These are phyloP conservation scores for Propithecus perrieri DNA, from an alignment of 2,797 vertebrate genomes.

Conservation along the genomic window DNA sequence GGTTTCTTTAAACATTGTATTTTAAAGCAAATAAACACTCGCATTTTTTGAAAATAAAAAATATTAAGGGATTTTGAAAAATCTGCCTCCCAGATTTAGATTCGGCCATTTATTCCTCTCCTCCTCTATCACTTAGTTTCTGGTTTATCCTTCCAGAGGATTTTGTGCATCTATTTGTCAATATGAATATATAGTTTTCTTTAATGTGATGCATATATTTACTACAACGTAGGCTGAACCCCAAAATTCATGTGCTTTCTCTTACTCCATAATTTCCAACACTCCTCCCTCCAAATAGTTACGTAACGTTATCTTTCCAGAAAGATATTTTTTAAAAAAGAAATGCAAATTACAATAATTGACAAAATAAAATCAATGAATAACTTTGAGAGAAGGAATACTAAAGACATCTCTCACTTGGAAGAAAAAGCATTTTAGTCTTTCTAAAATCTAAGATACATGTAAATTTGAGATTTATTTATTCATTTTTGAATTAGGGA, in stretches of 20 bases:
- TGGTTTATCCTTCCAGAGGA: background rate
- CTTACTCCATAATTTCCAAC: background rate
- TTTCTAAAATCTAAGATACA: too few species aligned
- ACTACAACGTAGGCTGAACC: background rate
- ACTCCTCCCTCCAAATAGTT: background rate
- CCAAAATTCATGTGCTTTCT: background rate
- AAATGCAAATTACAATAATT: too few species aligned
- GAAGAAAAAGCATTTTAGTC: too few species aligned
- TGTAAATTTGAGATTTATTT: too few species aligned
- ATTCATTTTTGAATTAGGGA: too few species aligned
- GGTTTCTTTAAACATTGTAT: background rate
- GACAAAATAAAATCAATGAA: too few species aligned
- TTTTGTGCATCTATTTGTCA: background rate
- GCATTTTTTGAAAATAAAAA: background rate
- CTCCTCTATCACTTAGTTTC: background rate
- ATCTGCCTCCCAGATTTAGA: background rate
- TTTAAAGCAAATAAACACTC: background rate
- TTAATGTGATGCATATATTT: background rate
- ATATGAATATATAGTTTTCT: background rate
- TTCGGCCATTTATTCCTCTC: background rate
- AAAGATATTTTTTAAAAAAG: background rate
- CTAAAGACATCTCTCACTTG: too few species aligned
- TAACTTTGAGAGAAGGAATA: too few species aligned
- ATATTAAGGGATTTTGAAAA: background rate
- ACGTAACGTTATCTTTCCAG: background rate